Evolutionary conservation across 2,888 invertebrate genomes (phyloP).

Genomic region (Gymnosoma rotundatum): DNA sequence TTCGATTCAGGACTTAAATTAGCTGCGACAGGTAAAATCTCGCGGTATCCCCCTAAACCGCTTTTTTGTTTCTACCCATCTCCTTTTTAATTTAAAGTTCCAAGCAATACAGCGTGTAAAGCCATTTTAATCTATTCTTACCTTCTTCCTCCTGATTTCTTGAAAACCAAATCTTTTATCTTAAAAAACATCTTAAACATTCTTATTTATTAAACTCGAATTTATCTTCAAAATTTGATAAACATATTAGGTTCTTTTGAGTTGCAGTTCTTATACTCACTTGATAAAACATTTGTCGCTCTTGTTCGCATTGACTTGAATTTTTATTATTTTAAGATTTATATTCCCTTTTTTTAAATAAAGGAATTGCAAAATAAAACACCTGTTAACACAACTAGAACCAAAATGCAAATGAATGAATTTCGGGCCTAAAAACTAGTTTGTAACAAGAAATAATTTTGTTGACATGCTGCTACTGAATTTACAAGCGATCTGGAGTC

Average conservation of each 20-base stretch:
- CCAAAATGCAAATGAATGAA: conserved; percentile 60
- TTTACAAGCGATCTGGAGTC: conserved; percentile 49
- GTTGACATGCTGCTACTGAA: conserved; percentile 48
- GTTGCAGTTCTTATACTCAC: conserved; percentile 17
- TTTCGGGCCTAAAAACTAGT: background rate
- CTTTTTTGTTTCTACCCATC: too few species aligned
- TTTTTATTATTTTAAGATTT: background rate
- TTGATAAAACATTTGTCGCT: conserved; percentile 45
- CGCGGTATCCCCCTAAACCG: too few species aligned
- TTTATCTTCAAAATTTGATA: too few species aligned
- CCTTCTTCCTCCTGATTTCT: too few species aligned
- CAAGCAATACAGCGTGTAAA: too few species aligned
- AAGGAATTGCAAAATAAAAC: conserved; percentile 12
- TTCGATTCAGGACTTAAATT: too few species aligned
- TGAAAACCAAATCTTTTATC: too few species aligned
- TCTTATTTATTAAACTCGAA: too few species aligned
- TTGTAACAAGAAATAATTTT: conserved; percentile 1
- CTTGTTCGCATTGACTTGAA: background rate
- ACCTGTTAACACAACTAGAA: conserved; percentile 57
- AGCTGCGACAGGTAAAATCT: too few species aligned
- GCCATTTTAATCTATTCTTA: too few species aligned
- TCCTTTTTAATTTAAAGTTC: too few species aligned
- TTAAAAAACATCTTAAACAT: too few species aligned
- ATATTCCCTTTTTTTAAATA: background rate
- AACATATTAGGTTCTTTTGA: background rate